Percentiles rank a stretch among this genome's conserved stretches.
Conservation (phyloP, 2,888 invertebrate genomes). For the Drosophila falleni region DNA sequence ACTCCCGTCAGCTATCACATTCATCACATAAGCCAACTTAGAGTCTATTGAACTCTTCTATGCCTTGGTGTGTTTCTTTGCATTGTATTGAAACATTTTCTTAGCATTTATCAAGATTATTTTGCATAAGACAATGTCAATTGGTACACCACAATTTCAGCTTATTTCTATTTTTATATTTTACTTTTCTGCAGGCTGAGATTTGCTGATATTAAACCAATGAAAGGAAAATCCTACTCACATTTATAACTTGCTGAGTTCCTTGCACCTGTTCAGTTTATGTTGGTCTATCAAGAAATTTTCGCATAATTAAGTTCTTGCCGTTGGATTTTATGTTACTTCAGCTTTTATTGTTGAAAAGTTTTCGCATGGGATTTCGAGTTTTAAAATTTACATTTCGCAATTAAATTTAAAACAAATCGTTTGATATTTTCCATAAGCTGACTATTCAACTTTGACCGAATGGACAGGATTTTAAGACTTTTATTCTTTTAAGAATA, state of each 20-base stretch:
- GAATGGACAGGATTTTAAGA: background rate
- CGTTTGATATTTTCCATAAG: background rate
- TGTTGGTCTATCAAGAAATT: background rate
- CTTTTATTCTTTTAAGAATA: background rate
- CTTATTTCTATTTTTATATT: background rate
- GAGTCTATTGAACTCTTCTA: background rate
- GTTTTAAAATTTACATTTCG: slow-evolving; percentile 20
- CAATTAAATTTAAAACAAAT: slow-evolving; percentile 26
- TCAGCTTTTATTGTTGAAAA: slow-evolving; percentile 10
- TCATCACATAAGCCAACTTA: slow-evolving; percentile 12
- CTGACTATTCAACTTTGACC: slow-evolving; percentile 21
- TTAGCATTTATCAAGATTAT: slow-evolving; percentile 2
- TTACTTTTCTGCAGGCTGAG: background rate
- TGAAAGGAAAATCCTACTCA: no score
- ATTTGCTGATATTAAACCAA: background rate
- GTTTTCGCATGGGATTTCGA: slow-evolving; percentile 12
- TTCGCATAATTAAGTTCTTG: slow-evolving; percentile 14
- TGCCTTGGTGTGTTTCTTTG: background rate
- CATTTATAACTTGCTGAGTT: background rate
- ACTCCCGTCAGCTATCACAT: slow-evolving; percentile 11
- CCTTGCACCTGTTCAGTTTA: slow-evolving; percentile 26
- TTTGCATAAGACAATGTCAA: slow-evolving; percentile 3
- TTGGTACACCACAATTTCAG: background rate
- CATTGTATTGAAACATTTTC: background rate
- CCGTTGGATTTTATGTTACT: slow-evolving; percentile 21